A percentile compares a stretch with the other conserved stretches of the same genome.
These are phyloP conservation scores for Cyclopterus lumpus DNA, from an alignment of 2,797 vertebrate species.

Conservation along the genomic window DNA sequence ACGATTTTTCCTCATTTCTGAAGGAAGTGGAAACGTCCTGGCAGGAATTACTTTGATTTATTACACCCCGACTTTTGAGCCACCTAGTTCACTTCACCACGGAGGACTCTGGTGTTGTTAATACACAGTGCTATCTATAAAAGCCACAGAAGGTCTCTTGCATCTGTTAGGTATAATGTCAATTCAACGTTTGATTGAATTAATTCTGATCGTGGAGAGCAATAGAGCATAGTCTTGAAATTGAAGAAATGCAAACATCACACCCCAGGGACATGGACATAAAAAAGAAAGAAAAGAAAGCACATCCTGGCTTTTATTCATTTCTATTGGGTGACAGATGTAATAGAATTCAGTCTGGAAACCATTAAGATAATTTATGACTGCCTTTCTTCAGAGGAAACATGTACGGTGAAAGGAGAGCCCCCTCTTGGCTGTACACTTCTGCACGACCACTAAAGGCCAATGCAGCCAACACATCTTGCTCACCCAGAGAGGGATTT, in stretches of 20 bases:
- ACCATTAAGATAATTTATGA: conserved; percentile 79
- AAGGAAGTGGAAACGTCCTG: conserved; percentile 60
- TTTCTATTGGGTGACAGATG: conserved; percentile 70
- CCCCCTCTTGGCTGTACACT: conserved; percentile 39
- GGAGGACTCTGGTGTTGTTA: conserved; percentile 51
- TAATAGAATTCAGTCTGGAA: conserved; percentile 76
- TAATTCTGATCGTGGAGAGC: conserved; percentile 52
- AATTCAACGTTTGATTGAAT: conserved; percentile 76
- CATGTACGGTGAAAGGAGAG: conserved; percentile 37
- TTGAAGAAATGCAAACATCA: conserved; percentile 60
- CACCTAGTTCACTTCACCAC: conserved; percentile 44
- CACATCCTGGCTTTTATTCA: conserved; percentile 69
- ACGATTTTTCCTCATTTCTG: conserved; percentile 55
- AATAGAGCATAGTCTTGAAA: conserved; percentile 51
- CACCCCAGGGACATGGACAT: conserved; percentile 67
- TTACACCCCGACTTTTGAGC: conserved; percentile 53
- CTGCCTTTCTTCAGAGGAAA: conserved; percentile 55
- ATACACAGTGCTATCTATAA: conserved; percentile 56
- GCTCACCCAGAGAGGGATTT: conserved; percentile 36
- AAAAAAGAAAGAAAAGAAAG: conserved; percentile 70
- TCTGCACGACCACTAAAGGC: conserved; percentile 38
- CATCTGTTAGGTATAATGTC: conserved; percentile 63
- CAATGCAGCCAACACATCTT: conserved; percentile 34
- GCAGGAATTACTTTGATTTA: conserved; percentile 68
- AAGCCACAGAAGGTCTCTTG: conserved; percentile 59